Evolutionary conservation across 2,113 vertebrate genomes (phyloP), one percentile per base, ranked within the genome.

Genomic region (Coptodon bakossiorum): DNA sequence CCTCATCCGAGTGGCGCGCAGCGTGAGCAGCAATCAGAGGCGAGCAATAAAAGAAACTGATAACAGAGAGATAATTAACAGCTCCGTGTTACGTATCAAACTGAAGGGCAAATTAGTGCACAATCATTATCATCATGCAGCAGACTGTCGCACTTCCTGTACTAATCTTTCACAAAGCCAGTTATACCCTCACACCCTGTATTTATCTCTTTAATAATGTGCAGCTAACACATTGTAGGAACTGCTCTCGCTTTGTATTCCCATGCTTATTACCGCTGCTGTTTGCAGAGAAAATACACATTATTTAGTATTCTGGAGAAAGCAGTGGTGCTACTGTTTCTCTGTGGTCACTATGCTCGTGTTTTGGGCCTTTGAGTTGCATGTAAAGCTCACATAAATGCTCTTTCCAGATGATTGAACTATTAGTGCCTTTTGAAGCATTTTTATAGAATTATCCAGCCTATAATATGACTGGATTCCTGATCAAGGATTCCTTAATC

Each of bases 61-160:
- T 73, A 88, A 92, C 91, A 83, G 54, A 57, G 88, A 83, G 83
- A 87, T 94, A 94, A 93, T 94, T 91, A 94, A 90, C 63, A 14
- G 48, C 54, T 91, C 82, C 1, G 54, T 93, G 91, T 94, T 93
- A 83, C 54, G 71, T 80, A 92, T 90, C 92, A 92, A 86, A 90
- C 83, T 16, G 45, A 78, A 82, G 83, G 89, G 86, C 83, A 89
- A 88, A 90, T 90, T 81, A 87, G 63, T 13, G 22, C 87, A 8
- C 63, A 43, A 19, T 52, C 71, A 91, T 92, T 80, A 86, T 86
- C 82, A 59, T 66, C 83, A 76, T 50, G 57, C 88, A 88, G 63
- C 87, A 53, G 45, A 19, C 80, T 57, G 82, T 50, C 45, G 17
- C 86, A 81, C 48, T 68, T 71, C 68, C 80, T 54, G 85, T 11